phyloP scores from a whole-genome alignment of 2,797 vertebrate species.

The Rhinophrynus dorsalis region DNA sequence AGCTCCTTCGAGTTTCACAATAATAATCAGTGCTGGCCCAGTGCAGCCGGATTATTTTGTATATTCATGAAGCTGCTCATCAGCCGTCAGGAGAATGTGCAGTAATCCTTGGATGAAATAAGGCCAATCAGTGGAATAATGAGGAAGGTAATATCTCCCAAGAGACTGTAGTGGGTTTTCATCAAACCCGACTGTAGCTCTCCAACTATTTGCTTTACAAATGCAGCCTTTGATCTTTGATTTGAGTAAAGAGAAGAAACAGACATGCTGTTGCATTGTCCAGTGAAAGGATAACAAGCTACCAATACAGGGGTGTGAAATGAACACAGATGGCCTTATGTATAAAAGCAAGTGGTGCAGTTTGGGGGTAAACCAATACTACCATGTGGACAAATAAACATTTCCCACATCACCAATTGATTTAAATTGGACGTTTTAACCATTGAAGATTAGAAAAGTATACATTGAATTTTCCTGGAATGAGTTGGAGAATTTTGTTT shows the following conservation, averaged over 20 bases:
- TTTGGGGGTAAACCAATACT: too few relatives aligned
- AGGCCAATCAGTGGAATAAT: conserved; percentile 89
- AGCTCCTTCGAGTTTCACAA: conserved; percentile 74
- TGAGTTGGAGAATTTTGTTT: too few relatives aligned
- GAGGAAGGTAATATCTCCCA: conserved; percentile 88
- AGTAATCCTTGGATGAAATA: conserved; percentile 89
- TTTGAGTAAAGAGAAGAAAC: conserved; percentile 81
- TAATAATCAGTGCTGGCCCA: conserved; percentile 84
- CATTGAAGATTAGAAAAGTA: too few relatives aligned
- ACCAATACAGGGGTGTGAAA: conserved; percentile 53
- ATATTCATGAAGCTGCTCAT: conserved; percentile 86
- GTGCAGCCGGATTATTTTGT: conserved; percentile 81
- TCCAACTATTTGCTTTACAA: conserved; percentile 98
- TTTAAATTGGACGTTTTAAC: too few relatives aligned
- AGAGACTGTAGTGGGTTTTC: conserved; percentile 81
- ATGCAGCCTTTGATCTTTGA: conserved; percentile 98
- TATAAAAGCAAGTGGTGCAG: too few relatives aligned
- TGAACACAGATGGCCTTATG: conserved; percentile 48
- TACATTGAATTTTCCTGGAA: too few relatives aligned
- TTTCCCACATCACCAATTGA: too few relatives aligned
- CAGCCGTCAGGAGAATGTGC: conserved; percentile 83
- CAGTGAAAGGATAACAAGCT: conserved; percentile 69
- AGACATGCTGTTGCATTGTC: conserved; percentile 69
- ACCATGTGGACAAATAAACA: too few relatives aligned
- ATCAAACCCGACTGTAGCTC: conserved; percentile 87